These are phyloP conservation scores for Darevskia mixta DNA, from an alignment of 2,797 vertebrate species.

Conservation along the genomic window DNA sequence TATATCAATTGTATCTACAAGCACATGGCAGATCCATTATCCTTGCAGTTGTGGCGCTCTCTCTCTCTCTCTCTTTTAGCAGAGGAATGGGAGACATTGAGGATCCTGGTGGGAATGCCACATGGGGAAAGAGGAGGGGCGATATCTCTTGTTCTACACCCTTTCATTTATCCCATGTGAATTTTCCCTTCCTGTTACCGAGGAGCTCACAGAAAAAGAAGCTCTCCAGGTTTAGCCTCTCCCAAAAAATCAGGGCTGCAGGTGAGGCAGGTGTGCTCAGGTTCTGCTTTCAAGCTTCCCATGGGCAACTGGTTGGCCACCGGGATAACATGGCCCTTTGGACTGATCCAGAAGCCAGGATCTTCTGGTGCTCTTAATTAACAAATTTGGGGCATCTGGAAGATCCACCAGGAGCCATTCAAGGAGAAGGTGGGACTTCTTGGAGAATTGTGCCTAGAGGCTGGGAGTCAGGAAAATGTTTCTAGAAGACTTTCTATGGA, in stretches of 20 bases:
- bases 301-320: too few relatives aligned
- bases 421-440: too few relatives aligned
- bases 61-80: not conserved
- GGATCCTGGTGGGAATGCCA: too few relatives aligned
- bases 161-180: not conserved
- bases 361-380: too few relatives aligned
- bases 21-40: not conserved
- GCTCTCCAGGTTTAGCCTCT: not conserved
- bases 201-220: not conserved
- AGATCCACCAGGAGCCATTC: too few relatives aligned
- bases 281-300: too few relatives aligned
- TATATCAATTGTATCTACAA: slow-evolving; percentile 51
- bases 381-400: too few relatives aligned
- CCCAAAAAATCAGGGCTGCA: not conserved
- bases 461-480: too few relatives aligned
- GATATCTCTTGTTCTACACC: not conserved
- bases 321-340: too few relatives aligned
- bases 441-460: too few relatives aligned
- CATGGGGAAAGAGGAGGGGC: too few relatives aligned
- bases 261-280: not conserved
- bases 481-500: not conserved
- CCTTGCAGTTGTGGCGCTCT: not conserved
- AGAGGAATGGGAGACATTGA: not conserved
- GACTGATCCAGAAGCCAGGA: too few relatives aligned
- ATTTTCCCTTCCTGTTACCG: not conserved